Evolutionary conservation across 2,113 vertebrate species (phyloP).

Genomic region (Neofelis nebulosa): DNA sequence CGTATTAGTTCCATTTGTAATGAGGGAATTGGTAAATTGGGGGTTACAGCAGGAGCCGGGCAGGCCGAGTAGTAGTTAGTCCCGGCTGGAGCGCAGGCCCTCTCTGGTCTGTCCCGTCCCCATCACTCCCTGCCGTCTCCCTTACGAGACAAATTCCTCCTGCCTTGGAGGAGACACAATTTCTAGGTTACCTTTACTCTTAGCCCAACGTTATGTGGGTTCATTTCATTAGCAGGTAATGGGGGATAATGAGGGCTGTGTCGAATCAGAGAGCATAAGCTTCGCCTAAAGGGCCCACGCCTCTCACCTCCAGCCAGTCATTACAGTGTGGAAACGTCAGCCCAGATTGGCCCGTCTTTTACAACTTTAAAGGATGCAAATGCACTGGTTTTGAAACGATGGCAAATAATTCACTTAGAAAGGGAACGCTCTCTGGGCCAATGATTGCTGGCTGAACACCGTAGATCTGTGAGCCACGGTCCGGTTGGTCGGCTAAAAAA

Average conservation of each 20-base stretch:
- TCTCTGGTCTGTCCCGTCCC: neutral
- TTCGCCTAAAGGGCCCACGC: neutral
- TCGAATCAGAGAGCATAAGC: neutral
- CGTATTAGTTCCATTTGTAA: neutral
- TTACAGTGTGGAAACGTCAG: neutral
- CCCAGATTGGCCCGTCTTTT: neutral
- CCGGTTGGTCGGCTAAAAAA: neutral
- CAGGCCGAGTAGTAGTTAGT: neutral
- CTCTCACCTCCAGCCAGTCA: neutral
- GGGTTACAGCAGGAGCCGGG: accelerated
- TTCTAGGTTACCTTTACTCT: neutral
- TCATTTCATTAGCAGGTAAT: neutral
- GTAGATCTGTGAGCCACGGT: neutral
- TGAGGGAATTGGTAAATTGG: neutral
- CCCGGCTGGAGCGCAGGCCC: too few relatives aligned
- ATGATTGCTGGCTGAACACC: neutral
- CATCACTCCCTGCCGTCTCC: neutral
- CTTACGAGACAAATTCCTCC: neutral
- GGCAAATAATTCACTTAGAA: neutral
- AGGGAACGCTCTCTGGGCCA: neutral
- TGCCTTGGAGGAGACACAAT: neutral
- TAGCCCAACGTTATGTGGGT: neutral
- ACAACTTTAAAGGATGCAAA: neutral
- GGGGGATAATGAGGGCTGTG: neutral
- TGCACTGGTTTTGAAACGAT: neutral